phyloP scores from a whole-genome alignment of 2,797 vertebrate species.

The Naso thynnoides region DNA sequence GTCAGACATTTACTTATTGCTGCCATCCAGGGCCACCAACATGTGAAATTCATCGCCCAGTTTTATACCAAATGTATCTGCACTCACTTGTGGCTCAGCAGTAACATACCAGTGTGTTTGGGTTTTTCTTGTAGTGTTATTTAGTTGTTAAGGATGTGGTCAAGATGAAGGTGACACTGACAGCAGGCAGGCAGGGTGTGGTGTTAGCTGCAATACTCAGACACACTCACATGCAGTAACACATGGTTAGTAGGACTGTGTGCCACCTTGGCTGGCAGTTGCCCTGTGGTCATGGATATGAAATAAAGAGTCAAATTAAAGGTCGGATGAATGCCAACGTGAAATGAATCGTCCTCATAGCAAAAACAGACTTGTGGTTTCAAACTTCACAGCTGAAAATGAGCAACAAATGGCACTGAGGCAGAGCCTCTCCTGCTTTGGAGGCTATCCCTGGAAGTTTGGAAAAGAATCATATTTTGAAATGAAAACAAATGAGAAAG shows the following conservation, averaged over 20 bases:
- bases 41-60: background rate
- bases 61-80: slow-evolving; percentile 31
- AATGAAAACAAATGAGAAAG: slow-evolving; percentile 51
- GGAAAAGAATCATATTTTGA: slow-evolving; percentile 47
- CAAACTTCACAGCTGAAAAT: slow-evolving; percentile 29
- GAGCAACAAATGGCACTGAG: slow-evolving; percentile 10
- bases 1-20: background rate
- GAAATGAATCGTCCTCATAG: slow-evolving; percentile 46
- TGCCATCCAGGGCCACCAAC: slow-evolving; percentile 8
- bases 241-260: slow-evolving; percentile 14
- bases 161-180: slow-evolving; percentile 32
- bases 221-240: slow-evolving; percentile 17
- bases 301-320: slow-evolving; percentile 54
- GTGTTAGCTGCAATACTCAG: slow-evolving; percentile 12
- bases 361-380: slow-evolving; percentile 68
- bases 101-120: slow-evolving; percentile 40
- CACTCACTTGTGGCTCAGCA: slow-evolving; percentile 33
- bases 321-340: slow-evolving; percentile 48
- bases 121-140: slow-evolving; percentile 46
- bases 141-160: slow-evolving; percentile 69
- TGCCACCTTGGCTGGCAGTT: slow-evolving; percentile 51
- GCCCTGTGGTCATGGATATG: slow-evolving; percentile 27
- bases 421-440: background rate
- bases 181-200: slow-evolving; percentile 38
- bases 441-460: slow-evolving; percentile 32